phyloP scores from a whole-genome alignment of 2,113 vertebrate genomes.

The Taurulus bubalis region DNA sequence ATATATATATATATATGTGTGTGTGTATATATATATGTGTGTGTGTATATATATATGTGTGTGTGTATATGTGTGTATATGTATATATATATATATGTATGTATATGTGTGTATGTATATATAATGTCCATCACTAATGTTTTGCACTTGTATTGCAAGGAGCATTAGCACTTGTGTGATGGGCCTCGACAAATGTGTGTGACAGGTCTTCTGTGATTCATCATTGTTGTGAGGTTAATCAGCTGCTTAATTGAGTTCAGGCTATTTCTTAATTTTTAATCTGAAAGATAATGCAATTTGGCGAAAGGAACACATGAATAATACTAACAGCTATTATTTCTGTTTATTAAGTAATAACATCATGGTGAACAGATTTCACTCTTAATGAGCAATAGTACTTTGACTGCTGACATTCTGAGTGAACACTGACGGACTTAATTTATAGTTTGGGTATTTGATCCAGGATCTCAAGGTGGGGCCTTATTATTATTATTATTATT shows the following conservation, averaged over 20 bases:
- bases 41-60: too few species aligned
- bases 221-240: not conserved
- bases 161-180: not conserved
- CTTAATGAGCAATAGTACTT: too few species aligned
- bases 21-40: too few species aligned
- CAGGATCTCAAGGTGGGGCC: too few species aligned
- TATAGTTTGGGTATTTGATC: too few species aligned
- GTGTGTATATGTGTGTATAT: too few species aligned
- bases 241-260: not conserved
- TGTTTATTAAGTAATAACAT: not conserved
- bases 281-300: not conserved
- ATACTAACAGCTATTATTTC: not conserved
- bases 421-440: too few species aligned
- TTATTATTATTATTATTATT: too few species aligned
- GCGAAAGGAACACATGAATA: not conserved
- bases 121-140: constrained; percentile 1
- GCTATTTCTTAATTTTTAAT: not conserved
- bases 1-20: too few species aligned
- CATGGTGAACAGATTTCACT: not conserved
- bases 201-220: not conserved
- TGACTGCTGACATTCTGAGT: too few species aligned
- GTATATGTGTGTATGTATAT: too few species aligned
- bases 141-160: constrained; percentile 8
- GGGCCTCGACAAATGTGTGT: not conserved
- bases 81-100: too few species aligned